Conservation (phyloP, 2,113 vertebrate species). For the Polyodon spathula region DNA sequence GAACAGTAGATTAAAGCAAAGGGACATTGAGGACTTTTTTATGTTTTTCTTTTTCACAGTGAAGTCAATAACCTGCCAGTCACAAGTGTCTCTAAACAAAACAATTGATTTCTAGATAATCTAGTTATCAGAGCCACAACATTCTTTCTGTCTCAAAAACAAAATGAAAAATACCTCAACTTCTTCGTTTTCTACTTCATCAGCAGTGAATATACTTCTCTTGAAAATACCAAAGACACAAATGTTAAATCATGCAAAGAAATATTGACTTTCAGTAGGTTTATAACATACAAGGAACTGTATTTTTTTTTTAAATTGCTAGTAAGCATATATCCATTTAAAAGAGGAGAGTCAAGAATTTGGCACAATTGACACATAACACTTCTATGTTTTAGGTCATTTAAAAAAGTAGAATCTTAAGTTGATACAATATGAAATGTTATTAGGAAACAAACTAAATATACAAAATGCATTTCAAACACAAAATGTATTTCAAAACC, state of each 20-base stretch:
- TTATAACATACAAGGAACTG: too few relatives aligned
- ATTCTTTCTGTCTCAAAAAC: constrained; percentile 24
- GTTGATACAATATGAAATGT: too few relatives aligned
- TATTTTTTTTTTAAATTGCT: too few relatives aligned
- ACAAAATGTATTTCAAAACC: neutral
- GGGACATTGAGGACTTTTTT: neutral
- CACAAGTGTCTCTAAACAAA: constrained; percentile 54
- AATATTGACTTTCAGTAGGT: neutral
- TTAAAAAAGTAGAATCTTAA: too few relatives aligned
- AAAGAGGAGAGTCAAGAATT: too few relatives aligned
- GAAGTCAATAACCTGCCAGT: constrained; percentile 63
- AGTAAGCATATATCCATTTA: too few relatives aligned
- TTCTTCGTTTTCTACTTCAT: constrained; percentile 48
- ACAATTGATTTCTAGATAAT: constrained; percentile 66
- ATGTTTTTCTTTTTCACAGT: neutral
- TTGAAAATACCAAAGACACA: constrained; percentile 49
- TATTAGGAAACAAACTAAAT: too few relatives aligned
- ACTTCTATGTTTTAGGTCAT: too few relatives aligned
- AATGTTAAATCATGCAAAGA: neutral
- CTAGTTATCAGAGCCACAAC: constrained; percentile 52
- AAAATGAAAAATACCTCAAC: constrained; percentile 58
- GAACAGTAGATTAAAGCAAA: constrained; percentile 13
- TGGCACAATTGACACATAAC: too few relatives aligned
- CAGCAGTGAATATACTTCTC: constrained; percentile 59
- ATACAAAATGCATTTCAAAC: neutral